phyloP scores from a whole-genome alignment of 2,888 invertebrate genomes.

The Phytoseiulus persimilis region DNA sequence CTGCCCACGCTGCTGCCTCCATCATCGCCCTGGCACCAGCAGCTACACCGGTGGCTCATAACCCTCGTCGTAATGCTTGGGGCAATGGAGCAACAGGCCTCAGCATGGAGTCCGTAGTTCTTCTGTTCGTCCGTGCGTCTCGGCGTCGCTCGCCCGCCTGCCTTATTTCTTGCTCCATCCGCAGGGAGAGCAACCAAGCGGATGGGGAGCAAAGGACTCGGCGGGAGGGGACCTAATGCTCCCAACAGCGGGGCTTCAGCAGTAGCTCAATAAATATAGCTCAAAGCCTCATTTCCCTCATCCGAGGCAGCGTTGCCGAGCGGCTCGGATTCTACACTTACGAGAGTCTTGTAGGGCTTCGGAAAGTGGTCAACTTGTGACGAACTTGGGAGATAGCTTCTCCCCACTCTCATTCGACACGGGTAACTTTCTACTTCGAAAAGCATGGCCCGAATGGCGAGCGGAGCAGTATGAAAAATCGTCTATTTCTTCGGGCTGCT shows the following conservation, averaged over 20 bases:
- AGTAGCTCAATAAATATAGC: background rate
- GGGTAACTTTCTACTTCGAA: too few species aligned
- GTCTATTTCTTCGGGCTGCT: too few species aligned
- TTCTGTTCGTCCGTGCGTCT: background rate
- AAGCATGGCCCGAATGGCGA: too few species aligned
- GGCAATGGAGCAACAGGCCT: background rate
- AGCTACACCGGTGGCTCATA: background rate
- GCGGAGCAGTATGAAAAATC: too few species aligned
- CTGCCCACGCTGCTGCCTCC: background rate
- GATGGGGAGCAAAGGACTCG: background rate
- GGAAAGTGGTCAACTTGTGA: background rate
- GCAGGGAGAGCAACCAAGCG: background rate
- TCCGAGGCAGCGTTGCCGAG: background rate
- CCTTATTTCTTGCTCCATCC: background rate
- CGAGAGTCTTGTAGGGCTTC: background rate
- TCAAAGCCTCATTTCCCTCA: background rate
- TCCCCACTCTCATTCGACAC: too few species aligned
- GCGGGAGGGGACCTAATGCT: background rate
- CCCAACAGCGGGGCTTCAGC: background rate
- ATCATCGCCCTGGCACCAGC: background rate
- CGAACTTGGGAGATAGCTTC: background rate
- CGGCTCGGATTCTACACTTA: background rate
- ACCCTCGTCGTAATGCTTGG: background rate
- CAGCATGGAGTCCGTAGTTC: background rate
- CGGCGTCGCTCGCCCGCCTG: background rate